Base-by-base conservation (phyloP, 2,888 invertebrate species). In the Catocala fraxini region DNA sequence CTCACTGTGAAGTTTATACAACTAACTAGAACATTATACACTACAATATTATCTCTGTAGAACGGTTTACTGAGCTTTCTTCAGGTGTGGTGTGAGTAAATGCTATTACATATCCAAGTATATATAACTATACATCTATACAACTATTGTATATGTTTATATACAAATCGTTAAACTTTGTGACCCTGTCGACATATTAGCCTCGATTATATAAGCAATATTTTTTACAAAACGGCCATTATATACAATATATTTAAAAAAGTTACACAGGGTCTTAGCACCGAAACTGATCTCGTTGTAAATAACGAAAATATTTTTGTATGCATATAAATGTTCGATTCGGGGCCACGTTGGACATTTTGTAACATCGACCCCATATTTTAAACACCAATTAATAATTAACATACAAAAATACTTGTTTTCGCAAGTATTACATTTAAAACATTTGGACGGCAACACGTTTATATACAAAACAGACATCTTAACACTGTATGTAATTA, bases 81-180 rank as follows among this genome's bases (percentile, higher is more conserved):
- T 93, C 94, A 94, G 94, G 94, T 94, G 94, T 93, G 92, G 85
- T 88, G 83, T 81, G 83, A 84, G 86, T 91, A 92, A 90, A 90
- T 91, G 91, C 89, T 89, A 89, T 82, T 68, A 81, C 83, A 75
- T 75, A 76, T 74, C 65, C 69, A 74, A 68, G 71, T 68, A 74
- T 70, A 68, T 57, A 70, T 73, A 75, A 75, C 72, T 85, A 83
- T 82, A 85, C 81, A 86, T 82, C 75, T 87, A 85, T 83, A 85
- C 76, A 80, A 81, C 79, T 85, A 78, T 58, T 77, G 73, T 83
- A 76, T 85, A 72, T 83, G 79, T 79, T 64, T 77, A 77, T 84
- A 81, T 86, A 88, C 87, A 89, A 82, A 88, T 81, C 86, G 77
- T 81, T 83, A 81, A 87, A 85, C 80, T 83, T 88, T 89, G 88